Evolutionary conservation across 2,113 vertebrate species (phyloP).

Genomic region (Zeus faber): DNA sequence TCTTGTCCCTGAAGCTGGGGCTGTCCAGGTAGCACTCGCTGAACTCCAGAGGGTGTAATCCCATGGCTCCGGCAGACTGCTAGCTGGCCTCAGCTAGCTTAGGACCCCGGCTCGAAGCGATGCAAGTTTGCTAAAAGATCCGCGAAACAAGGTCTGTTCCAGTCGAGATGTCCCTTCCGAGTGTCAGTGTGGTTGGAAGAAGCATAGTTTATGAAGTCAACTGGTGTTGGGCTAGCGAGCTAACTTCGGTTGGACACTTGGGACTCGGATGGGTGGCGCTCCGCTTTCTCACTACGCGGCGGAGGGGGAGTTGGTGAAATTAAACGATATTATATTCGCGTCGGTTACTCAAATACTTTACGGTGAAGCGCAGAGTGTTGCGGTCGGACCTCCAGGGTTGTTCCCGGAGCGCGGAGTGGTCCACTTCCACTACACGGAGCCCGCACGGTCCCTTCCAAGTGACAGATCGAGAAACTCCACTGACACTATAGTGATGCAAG

Average conservation of each 20-base stretch:
- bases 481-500: slow-evolving; percentile 64
- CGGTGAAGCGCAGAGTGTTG: too few relatives aligned
- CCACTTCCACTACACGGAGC: slow-evolving; percentile 6
- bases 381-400: too few relatives aligned
- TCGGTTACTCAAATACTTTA: too few relatives aligned
- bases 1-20: slow-evolving; percentile 88
- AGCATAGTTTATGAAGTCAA: slow-evolving; percentile 44
- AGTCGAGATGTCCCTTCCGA: neutral
- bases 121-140: neutral
- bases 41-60: slow-evolving; percentile 94
- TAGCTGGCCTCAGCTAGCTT: slow-evolving; percentile 10
- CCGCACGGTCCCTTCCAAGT: slow-evolving; percentile 38
- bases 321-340: too few relatives aligned
- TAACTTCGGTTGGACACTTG: slow-evolving; percentile 31
- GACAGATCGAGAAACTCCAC: slow-evolving; percentile 68
- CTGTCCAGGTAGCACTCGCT: slow-evolving; percentile 98
- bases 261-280: slow-evolving; percentile 42
- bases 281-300: slow-evolving; percentile 35
- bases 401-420: neutral
- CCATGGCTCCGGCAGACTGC: slow-evolving; percentile 75
- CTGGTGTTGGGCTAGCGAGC: slow-evolving; percentile 55
- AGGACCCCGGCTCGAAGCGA: slow-evolving; percentile 14
- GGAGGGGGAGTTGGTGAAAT: slow-evolving; percentile 4
- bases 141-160: neutral
- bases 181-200: slow-evolving; percentile 4